A percentile compares a stretch with the other conserved stretches of the same genome.
Evolutionary conservation across 2,113 vertebrate genomes (phyloP).

Genomic region (Trogon surrucura): DNA sequence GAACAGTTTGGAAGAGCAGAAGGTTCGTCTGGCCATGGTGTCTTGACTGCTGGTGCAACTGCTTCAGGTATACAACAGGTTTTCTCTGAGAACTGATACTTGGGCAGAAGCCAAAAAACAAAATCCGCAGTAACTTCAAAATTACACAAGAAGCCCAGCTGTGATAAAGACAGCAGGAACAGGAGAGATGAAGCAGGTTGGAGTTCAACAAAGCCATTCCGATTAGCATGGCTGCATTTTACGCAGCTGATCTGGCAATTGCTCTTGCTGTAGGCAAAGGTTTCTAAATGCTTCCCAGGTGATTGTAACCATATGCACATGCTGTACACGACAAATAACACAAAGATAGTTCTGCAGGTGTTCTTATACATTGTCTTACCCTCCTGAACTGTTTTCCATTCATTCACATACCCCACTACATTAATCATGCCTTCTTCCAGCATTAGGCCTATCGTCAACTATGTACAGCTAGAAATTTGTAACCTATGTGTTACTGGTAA

Average conservation of each 20-base stretch:
- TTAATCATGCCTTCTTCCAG: background rate
- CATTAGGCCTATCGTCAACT: background rate
- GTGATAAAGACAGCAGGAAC: background rate
- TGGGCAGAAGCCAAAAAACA: background rate
- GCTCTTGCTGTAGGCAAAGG: constrained; percentile 6
- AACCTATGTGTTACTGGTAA: background rate
- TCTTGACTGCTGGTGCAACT: background rate
- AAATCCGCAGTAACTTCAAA: background rate
- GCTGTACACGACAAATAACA: background rate
- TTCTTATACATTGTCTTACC: background rate
- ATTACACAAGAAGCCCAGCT: background rate
- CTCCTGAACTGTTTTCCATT: background rate
- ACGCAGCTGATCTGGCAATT: background rate
- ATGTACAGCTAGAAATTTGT: background rate
- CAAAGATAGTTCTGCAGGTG: background rate
- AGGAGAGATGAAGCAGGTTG: background rate
- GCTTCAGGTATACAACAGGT: background rate
- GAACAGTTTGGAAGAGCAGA: background rate
- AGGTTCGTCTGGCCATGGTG: background rate
- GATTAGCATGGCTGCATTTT: background rate
- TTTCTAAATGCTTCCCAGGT: background rate
- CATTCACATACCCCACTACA: background rate
- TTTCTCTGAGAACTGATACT: background rate
- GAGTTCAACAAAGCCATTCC: background rate
- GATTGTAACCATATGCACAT: background rate